Conservation (phyloP, 2,113 vertebrate genomes). For the Oostethus manadensis region DNA sequence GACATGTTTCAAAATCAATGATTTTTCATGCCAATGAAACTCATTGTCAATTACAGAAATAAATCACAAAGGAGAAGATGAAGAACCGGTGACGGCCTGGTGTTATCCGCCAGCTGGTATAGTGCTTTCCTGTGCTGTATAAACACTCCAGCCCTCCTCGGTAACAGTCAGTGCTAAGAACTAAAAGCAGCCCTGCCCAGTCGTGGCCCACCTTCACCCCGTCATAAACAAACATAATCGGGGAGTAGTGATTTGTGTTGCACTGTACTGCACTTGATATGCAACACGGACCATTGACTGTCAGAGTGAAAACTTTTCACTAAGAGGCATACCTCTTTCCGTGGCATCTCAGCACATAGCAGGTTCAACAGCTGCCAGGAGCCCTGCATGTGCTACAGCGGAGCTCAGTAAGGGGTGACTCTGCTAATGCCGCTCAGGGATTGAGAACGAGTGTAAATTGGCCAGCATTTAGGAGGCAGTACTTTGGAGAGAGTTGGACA, state of each 20-base stretch:
- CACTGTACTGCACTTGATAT: conserved; percentile 31
- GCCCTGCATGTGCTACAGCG: conserved; percentile 21
- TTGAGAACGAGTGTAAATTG: conserved; percentile 36
- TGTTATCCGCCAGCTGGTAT: conserved; percentile 73
- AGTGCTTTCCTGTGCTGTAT: conserved; percentile 63
- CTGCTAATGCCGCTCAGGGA: conserved; percentile 22
- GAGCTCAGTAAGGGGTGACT: conserved; percentile 9
- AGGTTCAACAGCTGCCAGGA: conserved; percentile 44
- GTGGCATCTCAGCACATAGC: conserved; percentile 35
- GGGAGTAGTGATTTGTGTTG: conserved; percentile 54
- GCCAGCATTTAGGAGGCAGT: conserved; percentile 46
- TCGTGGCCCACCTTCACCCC: conserved; percentile 55
- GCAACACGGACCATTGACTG: conserved; percentile 46
- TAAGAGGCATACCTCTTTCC: conserved; percentile 34
- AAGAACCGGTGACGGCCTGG: conserved; percentile 51
- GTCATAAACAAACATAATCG: conserved; percentile 60
- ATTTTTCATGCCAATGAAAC: background rate
- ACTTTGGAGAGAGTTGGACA: conserved; percentile 42
- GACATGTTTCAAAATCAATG: background rate
- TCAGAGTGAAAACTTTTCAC: conserved; percentile 52
- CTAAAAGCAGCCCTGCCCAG: conserved; percentile 55
- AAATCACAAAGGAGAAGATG: conserved; percentile 11
- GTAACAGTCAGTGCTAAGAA: conserved; percentile 80
- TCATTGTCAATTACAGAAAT: conserved; percentile 27
- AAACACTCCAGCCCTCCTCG: conserved; percentile 72